A percentile compares a stretch with the other conserved stretches of the same genome.
These are phyloP conservation scores for Halichoeres trimaculatus DNA, from an alignment of 2,113 vertebrate species.

Conservation along the genomic window DNA sequence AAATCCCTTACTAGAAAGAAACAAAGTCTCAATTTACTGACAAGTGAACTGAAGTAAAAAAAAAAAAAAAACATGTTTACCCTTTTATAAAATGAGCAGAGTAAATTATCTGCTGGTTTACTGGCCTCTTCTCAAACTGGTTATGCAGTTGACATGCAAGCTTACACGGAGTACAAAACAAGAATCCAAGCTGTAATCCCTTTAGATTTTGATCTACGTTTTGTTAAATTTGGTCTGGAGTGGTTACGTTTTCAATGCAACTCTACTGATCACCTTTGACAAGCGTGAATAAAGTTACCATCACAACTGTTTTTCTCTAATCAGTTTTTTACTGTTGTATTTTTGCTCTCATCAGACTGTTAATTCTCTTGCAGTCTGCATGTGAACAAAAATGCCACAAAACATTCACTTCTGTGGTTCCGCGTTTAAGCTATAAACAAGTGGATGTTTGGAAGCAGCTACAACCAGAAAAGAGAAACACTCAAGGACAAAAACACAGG, in stretches of 20 bases:
- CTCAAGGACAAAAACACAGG: conserved; percentile 21
- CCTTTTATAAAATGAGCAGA: conserved; percentile 32
- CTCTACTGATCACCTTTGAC: conserved; percentile 1
- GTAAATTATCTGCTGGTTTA: conserved; percentile 7
- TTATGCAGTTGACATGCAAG: conserved; percentile 28
- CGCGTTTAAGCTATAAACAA: conserved; percentile 18
- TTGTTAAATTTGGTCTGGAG: conserved; percentile 26
- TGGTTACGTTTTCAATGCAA: background rate
- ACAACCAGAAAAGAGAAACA: conserved; percentile 12
- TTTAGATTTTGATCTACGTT: conserved; percentile 7
- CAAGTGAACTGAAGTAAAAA: background rate
- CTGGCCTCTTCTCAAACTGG: conserved; percentile 31
- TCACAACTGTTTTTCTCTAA: background rate
- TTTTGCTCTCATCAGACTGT: conserved; percentile 21
- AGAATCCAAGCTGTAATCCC: background rate
- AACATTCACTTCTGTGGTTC: conserved; percentile 42
- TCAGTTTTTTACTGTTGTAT: conserved; percentile 16
- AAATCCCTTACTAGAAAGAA: conserved; percentile 35
- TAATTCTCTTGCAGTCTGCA: conserved; percentile 19
- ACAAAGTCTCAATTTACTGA: conserved; percentile 1
- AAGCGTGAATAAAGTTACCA: background rate
- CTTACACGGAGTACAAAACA: conserved; percentile 4
- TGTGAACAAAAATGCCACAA: conserved; percentile 22
- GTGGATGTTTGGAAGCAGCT: conserved; percentile 20
- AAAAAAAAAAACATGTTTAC: background rate